phyloP scores from a whole-genome alignment of 2,113 vertebrate genomes.

The Gambusia holbrooki region DNA sequence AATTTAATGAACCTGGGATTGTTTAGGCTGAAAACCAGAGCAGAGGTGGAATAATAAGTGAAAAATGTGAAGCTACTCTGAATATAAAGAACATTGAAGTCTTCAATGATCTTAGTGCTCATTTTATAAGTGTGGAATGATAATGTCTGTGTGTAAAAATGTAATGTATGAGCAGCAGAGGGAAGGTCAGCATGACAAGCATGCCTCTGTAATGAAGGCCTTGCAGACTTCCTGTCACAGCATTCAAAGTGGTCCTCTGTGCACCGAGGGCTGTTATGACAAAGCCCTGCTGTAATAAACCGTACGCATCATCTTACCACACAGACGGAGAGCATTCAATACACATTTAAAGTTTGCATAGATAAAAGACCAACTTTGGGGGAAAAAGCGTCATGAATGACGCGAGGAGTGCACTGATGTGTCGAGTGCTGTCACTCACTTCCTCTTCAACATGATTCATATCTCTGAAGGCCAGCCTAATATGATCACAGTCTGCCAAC shows the following conservation, averaged over 20 bases:
- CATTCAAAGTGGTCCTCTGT: constrained; percentile 68
- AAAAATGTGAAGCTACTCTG: neutral
- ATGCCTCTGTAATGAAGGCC: constrained; percentile 45
- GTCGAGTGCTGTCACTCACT: constrained; percentile 43
- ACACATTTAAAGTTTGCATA: constrained; percentile 50
- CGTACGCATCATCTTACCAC: constrained; percentile 7
- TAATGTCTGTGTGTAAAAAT: constrained; percentile 12
- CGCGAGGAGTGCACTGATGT: constrained; percentile 23
- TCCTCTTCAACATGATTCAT: constrained; percentile 49
- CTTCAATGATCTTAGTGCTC: neutral
- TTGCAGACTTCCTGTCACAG: constrained; percentile 65
- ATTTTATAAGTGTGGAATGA: constrained; percentile 2
- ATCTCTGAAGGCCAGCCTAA: constrained; percentile 30
- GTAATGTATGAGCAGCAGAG: constrained; percentile 11
- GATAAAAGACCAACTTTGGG: constrained; percentile 12
- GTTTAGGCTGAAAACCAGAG: neutral
- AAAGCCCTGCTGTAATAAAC: constrained; percentile 51
- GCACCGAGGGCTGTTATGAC: constrained; percentile 43
- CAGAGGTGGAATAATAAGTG: neutral
- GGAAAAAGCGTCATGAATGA: constrained; percentile 50
- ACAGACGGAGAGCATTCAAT: constrained; percentile 33
- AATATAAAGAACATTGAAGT: neutral
- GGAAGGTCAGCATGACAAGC: constrained; percentile 58
- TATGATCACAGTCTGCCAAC: constrained; percentile 25
- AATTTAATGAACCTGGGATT: neutral